Percentiles rank a stretch among this genome's conserved stretches.
Conservation (phyloP, 2,888 invertebrate genomes). For the Panzeria rudis region DNA sequence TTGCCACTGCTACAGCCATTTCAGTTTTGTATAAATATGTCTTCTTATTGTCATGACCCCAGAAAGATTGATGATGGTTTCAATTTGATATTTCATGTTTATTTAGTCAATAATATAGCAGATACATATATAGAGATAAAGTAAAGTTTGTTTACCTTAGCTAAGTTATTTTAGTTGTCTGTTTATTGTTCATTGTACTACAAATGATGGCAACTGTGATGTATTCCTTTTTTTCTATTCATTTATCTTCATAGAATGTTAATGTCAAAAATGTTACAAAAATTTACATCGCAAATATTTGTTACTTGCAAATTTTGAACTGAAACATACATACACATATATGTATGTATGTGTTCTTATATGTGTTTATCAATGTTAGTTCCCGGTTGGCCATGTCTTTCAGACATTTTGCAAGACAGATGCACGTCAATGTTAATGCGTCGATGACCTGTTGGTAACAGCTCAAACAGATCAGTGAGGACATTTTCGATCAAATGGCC, state of each 20-base stretch:
- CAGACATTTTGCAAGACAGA: too few species aligned
- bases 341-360: background rate
- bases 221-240: background rate
- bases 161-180: conserved; percentile 32
- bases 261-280: conserved; percentile 38
- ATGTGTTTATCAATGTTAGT: conserved; percentile 4
- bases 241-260: conserved; percentile 6
- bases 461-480: too few species aligned
- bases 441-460: too few species aligned
- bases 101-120: conserved; percentile 62
- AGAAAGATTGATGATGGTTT: conserved; percentile 66
- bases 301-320: conserved; percentile 41
- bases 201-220: conserved; percentile 13
- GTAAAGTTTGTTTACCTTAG: background rate
- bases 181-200: conserved; percentile 16
- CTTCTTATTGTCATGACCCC: conserved; percentile 16
- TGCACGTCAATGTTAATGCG: too few species aligned
- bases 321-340: background rate
- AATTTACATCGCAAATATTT: conserved; percentile 67
- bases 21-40: background rate
- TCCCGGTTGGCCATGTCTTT: too few species aligned
- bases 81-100: conserved; percentile 67
- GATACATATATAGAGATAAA: conserved; percentile 11
- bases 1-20: background rate
- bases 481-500: too few species aligned